Evolutionary conservation across 2,888 invertebrate species (phyloP), one percentile per base, ranked within the genome.

Genomic region (Bugulina stolonifera): DNA sequence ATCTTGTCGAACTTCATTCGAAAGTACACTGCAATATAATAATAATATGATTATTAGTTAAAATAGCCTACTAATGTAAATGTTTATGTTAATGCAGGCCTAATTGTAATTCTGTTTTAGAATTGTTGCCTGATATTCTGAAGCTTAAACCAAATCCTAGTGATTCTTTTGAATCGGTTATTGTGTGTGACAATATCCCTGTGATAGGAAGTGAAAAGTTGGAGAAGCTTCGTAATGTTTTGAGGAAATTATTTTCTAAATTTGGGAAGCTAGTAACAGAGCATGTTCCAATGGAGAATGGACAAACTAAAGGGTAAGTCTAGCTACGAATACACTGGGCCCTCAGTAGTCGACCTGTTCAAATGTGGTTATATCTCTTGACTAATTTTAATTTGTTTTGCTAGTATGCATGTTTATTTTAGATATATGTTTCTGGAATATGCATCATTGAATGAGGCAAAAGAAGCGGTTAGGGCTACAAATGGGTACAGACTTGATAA

Each of bases 401-500:
- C 58, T 69, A n/a, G n/a, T n/a, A n/a, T n/a, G n/a, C n/a, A 27
- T 72, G 5, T 43, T 58, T 3, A 10, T 79, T 79, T 35, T 77
- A 83, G 90, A 23, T 96, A 91, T 85, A 91, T 94, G 77, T 97
- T 96, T 84, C 87, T 97, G 83, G 97, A 97, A 83, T 97, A 92
- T 83, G 89, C 89, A 76, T 91, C 91, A 78, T 90, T 93, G 10
- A 87, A 88, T 69, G 90, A 91, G 82, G 97, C 97, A 27, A 88
- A 91, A 72, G 93, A 94, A 81, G 96, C 97, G 10, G 92, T 94
- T 0, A 91, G 92, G 80, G 88, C 90, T 55, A 89, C 92, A 70
- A 93, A 97, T 86, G 93, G 93, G 80, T 92, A 94, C 87, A 94
- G 93, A 84, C 88, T 99, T 81, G 98, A 99, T 86, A 97, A 94